phyloP scores from a whole-genome alignment of 2,113 vertebrate species.

The Ceyx cyanopectus region DNA sequence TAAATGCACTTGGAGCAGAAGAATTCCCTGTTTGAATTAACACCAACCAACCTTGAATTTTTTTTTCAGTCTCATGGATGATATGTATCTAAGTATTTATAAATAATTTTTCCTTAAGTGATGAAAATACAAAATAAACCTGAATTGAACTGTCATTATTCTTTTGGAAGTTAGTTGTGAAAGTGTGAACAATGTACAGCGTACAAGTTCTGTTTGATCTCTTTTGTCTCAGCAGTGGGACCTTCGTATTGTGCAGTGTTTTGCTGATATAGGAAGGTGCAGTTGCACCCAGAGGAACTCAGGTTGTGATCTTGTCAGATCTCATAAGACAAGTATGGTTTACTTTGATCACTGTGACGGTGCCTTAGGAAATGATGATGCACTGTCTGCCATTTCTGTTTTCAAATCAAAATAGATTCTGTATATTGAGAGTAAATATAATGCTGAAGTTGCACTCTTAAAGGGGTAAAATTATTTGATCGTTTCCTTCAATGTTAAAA shows the following conservation, averaged over 20 bases:
- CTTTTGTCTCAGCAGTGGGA: background rate
- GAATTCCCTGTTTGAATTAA: background rate
- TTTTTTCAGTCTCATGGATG: background rate
- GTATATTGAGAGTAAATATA: background rate
- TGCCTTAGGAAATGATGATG: background rate
- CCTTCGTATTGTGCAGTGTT: background rate
- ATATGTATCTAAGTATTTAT: background rate
- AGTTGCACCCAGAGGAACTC: background rate
- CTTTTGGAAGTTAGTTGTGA: background rate
- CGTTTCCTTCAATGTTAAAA: background rate
- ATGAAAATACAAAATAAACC: background rate
- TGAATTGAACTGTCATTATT: background rate
- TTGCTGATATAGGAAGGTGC: background rate
- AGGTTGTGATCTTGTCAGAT: slow-evolving; percentile 19
- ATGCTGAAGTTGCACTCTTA: background rate
- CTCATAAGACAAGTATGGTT: background rate
- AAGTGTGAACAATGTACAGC: background rate
- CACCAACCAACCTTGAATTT: background rate
- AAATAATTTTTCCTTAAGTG: background rate
- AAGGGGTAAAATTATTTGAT: background rate
- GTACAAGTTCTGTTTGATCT: background rate
- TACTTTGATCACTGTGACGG: background rate
- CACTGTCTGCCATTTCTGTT: background rate
- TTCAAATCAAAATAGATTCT: background rate
- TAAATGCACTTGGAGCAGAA: background rate